Conservation (phyloP, 2,797 vertebrate species). For the Chaunax sp. region DNA sequence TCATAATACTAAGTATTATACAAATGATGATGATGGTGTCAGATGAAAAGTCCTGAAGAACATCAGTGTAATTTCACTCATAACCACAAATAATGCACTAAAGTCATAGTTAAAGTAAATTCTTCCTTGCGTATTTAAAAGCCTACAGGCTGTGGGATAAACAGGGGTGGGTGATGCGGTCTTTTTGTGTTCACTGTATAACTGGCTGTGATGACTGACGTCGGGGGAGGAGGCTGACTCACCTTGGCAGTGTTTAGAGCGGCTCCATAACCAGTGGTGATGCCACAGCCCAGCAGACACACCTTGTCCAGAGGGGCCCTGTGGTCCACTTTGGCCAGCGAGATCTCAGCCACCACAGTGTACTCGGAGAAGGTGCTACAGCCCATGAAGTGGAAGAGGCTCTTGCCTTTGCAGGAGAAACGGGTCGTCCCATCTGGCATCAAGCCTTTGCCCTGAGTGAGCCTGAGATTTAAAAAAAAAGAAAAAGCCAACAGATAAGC, state of each 20-base stretch:
- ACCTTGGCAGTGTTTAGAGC: conserved; percentile 93
- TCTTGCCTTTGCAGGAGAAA: conserved; percentile 92
- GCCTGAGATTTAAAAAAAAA: conserved; percentile 80
- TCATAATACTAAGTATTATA: no score
- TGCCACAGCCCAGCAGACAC: conserved; percentile 91
- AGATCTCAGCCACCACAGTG: conserved; percentile 93
- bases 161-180: not conserved
- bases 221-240: conserved; percentile 6
- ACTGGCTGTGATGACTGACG: no score
- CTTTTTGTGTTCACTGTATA: no score
- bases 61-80: no score
- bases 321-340: conserved; percentile 88
- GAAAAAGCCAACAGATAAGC: not conserved
- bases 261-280: conserved; percentile 93
- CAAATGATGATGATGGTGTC: no score
- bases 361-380: conserved; percentile 95
- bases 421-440: conserved; percentile 92
- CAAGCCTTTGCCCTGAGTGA: conserved; percentile 91
- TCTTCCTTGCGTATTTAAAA: no score
- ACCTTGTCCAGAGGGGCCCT: conserved; percentile 91
- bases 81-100: no score
- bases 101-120: no score
- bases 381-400: conserved; percentile 93
- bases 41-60: no score
- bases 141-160: not conserved